Percentiles rank a stretch among this genome's conserved stretches.
phyloP scores from a whole-genome alignment of 1,140 invertebrate genomes.

The Dysdera silvatica region DNA sequence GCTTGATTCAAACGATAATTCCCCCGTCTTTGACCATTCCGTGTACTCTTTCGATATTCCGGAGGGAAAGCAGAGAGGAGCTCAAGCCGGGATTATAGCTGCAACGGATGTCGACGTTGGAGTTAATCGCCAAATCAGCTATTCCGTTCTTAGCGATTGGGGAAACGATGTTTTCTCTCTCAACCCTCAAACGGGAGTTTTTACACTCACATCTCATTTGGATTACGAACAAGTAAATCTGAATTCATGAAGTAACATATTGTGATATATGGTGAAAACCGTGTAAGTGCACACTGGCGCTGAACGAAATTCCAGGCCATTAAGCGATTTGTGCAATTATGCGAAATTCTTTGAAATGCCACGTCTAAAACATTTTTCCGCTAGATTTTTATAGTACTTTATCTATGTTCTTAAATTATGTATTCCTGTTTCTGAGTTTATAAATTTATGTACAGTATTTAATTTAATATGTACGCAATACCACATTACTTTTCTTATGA shows the following conservation, averaged over 20 bases:
- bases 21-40: slow-evolving; percentile 70
- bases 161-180: slow-evolving; percentile 87
- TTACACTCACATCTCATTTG: slow-evolving; percentile 75
- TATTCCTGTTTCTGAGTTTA: too few relatives aligned
- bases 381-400: too few relatives aligned
- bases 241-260: not conserved
- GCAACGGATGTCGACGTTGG: slow-evolving; percentile 77
- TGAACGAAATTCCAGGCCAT: too few relatives aligned
- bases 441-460: too few relatives aligned
- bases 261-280: too few relatives aligned
- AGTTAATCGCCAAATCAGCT: slow-evolving; percentile 76
- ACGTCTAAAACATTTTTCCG: too few relatives aligned
- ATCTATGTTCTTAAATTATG: too few relatives aligned
- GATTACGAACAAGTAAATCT: slow-evolving; percentile 81
- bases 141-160: slow-evolving; percentile 84
- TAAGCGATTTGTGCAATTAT: too few relatives aligned
- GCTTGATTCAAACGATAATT: slow-evolving; percentile 86
- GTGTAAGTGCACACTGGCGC: too few relatives aligned
- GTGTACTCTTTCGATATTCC: slow-evolving; percentile 83
- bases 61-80: slow-evolving; percentile 71
- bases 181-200: slow-evolving; percentile 77
- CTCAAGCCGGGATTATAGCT: slow-evolving; percentile 67
- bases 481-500: too few relatives aligned
- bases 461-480: too few relatives aligned
- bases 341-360: too few relatives aligned